A percentile compares a stretch with the other conserved stretches of the same genome.
Evolutionary conservation across 2,113 vertebrate genomes (phyloP).

Genomic region (Helogale parvula): DNA sequence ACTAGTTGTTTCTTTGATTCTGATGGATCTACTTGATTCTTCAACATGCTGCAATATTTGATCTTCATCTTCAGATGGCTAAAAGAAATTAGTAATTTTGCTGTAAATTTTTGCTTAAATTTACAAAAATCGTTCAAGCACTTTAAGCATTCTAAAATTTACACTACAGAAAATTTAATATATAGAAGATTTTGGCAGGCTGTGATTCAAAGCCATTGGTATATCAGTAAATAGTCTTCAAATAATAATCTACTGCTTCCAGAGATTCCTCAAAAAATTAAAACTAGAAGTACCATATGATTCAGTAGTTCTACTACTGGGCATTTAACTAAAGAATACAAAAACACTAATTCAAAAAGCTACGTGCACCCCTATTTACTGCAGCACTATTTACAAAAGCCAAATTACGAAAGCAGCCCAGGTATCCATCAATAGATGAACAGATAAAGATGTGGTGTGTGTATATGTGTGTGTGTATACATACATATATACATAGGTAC

Average conservation of each 20-base stretch:
- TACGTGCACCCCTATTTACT: not conserved
- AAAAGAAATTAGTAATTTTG: conserved; percentile 68
- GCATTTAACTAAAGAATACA: not conserved
- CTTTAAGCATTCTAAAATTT: conserved; percentile 19
- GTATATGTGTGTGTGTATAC: too few relatives aligned
- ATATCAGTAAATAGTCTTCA: not conserved
- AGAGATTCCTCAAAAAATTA: not conserved
- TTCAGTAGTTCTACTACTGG: not conserved
- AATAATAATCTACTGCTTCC: not conserved
- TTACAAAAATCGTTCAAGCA: not conserved
- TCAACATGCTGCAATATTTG: conserved; percentile 58
- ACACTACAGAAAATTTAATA: not conserved
- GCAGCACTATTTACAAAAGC: not conserved
- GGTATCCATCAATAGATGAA: not conserved
- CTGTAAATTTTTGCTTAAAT: conserved; percentile 31
- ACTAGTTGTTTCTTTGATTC: not conserved
- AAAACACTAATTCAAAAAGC: not conserved
- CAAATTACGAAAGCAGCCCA: not conserved
- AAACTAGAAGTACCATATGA: not conserved
- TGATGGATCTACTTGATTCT: conserved; percentile 34
- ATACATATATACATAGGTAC: too few relatives aligned
- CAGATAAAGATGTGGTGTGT: not conserved
- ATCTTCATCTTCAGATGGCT: conserved; percentile 82
- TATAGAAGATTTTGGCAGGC: not conserved
- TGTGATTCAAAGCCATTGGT: not conserved